Percentiles rank a stretch among this genome's conserved stretches.
These are phyloP conservation scores for Amblyopsis rosae DNA, from an alignment of 2,113 vertebrate genomes.

Conservation along the genomic window DNA sequence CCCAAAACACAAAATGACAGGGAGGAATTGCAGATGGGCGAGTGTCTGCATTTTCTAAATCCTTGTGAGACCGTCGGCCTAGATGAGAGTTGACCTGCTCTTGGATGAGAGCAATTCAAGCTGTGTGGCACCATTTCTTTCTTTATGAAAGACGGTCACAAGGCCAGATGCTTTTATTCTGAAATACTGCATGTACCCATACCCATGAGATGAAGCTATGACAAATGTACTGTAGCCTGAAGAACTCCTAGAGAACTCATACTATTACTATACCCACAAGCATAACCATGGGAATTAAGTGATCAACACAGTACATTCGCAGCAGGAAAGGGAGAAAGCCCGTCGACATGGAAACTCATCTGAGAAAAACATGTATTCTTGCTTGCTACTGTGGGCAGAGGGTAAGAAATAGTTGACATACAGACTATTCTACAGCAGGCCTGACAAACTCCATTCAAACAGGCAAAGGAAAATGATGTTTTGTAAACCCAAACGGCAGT, in stretches of 20 bases:
- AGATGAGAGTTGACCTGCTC: constrained; percentile 47
- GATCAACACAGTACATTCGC: constrained; percentile 32
- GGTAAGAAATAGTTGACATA: constrained; percentile 20
- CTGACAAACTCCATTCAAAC: not conserved
- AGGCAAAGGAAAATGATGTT: not conserved
- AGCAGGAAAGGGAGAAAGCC: constrained; percentile 5
- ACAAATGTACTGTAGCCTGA: not conserved
- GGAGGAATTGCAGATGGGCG: not conserved
- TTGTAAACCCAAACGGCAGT: constrained; percentile 5
- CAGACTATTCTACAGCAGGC: constrained; percentile 4
- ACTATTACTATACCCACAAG: constrained; percentile 32
- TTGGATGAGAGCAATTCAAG: constrained; percentile 17
- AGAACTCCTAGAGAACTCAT: not conserved
- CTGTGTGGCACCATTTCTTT: not conserved
- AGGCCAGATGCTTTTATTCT: constrained; percentile 3
- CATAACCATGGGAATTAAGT: constrained; percentile 47
- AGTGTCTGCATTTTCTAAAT: constrained; percentile 24
- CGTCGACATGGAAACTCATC: constrained; percentile 33
- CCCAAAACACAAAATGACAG: constrained; percentile 27
- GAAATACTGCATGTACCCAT: constrained; percentile 8
- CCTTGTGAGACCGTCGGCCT: constrained; percentile 25
- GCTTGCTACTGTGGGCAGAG: constrained; percentile 19
- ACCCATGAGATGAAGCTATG: constrained; percentile 28
- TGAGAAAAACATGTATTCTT: constrained; percentile 40
- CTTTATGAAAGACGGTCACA: not conserved